phyloP scores from a whole-genome alignment of 2,888 invertebrate genomes.

The Dynastes maya region DNA sequence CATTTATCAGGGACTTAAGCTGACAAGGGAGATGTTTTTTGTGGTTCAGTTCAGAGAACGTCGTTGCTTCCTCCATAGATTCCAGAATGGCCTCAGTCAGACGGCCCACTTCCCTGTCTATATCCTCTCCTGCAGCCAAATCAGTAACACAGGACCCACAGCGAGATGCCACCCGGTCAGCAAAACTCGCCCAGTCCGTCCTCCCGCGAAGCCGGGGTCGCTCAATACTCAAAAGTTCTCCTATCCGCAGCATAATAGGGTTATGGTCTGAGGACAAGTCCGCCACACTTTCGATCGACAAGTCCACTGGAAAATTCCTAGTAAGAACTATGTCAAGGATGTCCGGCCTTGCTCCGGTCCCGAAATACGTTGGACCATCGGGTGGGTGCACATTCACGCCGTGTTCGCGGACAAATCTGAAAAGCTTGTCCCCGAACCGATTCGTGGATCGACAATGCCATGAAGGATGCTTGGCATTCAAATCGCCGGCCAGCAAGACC shows the following conservation, averaged over 20 bases:
- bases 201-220: neutral
- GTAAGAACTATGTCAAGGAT: no score
- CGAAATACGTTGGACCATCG: no score
- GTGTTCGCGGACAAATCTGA: no score
- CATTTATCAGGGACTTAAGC: no score
- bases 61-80: no score
- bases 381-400: no score
- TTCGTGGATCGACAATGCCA: neutral
- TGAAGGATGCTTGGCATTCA: neutral
- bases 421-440: neutral
- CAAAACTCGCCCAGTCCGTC: neutral
- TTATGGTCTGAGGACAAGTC: conserved; percentile 11
- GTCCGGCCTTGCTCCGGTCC: no score
- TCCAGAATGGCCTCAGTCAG: neutral
- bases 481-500: neutral
- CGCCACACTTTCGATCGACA: neutral
- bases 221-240: no score
- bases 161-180: neutral
- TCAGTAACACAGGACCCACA: neutral
- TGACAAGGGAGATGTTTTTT: no score
- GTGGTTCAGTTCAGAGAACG: no score
- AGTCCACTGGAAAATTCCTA: neutral
- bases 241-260: neutral
- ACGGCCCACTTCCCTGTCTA: neutral
- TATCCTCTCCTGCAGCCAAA: neutral